Evolutionary conservation across 2,113 vertebrate species (phyloP), one percentile per base, ranked within the genome.

Genomic region (Gambusia holbrooki): DNA sequence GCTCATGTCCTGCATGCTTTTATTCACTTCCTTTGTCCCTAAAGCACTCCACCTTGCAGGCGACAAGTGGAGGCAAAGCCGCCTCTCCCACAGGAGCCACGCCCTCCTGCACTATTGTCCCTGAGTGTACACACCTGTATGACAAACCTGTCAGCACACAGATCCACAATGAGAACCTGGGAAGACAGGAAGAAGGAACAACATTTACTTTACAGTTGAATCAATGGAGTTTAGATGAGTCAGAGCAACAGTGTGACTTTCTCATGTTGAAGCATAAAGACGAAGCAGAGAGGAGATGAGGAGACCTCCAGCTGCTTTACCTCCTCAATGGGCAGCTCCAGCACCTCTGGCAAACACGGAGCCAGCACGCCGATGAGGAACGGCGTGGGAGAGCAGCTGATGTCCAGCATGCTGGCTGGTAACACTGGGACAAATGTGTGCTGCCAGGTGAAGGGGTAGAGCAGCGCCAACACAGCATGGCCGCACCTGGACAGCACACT

Each of bases 371-470:
- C 98, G 62, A 99, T 97, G 19, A 99, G 95, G 90, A 99, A 99
- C 0, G 98, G 98, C 2, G 98, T 99, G 0, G 98, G 98, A 29
- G 97, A 99, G 92, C 98, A 99, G 92, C 94, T 97, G 60, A 99
- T 98, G 89, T 99, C 98, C 42, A 99, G 95, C 98, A 99, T 99
- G 71, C 95, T 96, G 2, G 94, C 90, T 2, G 98, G 98, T 3
- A 99, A 93, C 74, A 99, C 98, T 0, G 98, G 98, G 33, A 99
- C 95, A 60, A 99, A 98, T 35, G 98, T 99, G 86, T 99, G 98
- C 88, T 99, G 98, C 98, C 98, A 99, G 72, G 96, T 98, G 94
- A 99, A 99, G 0, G 98, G 98, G 78, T 99, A 99, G 7, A 99
- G 94, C 0, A 95, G 94, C 42, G 98, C 98, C 68, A 99, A 95